Conservation (phyloP, 2,797 vertebrate species). For the Lophius americanus region DNA sequence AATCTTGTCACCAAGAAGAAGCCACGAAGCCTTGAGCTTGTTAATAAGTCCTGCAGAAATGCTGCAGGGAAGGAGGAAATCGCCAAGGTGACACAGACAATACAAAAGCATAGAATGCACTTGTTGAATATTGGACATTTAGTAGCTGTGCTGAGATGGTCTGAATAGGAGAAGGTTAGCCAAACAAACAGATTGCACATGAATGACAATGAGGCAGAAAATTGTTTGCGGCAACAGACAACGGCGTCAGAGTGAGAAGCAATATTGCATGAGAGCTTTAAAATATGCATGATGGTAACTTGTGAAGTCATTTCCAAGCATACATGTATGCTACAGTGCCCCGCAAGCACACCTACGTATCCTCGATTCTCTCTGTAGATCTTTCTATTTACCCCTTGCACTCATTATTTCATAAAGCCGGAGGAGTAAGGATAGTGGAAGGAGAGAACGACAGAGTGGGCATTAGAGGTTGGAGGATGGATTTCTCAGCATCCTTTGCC, state of each 20-base stretch:
- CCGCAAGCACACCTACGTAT: constrained; percentile 53
- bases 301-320: constrained; percentile 60
- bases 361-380: constrained; percentile 19
- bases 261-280: constrained; percentile 74
- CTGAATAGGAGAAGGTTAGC: constrained; percentile 65
- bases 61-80: constrained; percentile 44
- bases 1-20: constrained; percentile 40
- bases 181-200: constrained; percentile 77
- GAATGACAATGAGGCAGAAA: constrained; percentile 80
- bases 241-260: constrained; percentile 52
- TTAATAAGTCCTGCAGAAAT: constrained; percentile 41
- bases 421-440: constrained; percentile 44
- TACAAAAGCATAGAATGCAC: constrained; percentile 60
- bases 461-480: constrained; percentile 71
- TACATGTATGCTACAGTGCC: constrained; percentile 36
- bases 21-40: constrained; percentile 51
- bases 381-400: constrained; percentile 16
- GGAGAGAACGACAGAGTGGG: constrained; percentile 53
- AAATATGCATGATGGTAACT: constrained; percentile 72
- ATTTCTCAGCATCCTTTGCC: constrained; percentile 71
- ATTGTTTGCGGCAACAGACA: constrained; percentile 68
- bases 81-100: constrained; percentile 51
- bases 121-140: constrained; percentile 53
- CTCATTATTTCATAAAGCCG: constrained; percentile 43
- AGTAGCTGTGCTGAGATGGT: constrained; percentile 56